Conservation (phyloP, 1,140 invertebrate genomes). For the Asobara japonica region DNA sequence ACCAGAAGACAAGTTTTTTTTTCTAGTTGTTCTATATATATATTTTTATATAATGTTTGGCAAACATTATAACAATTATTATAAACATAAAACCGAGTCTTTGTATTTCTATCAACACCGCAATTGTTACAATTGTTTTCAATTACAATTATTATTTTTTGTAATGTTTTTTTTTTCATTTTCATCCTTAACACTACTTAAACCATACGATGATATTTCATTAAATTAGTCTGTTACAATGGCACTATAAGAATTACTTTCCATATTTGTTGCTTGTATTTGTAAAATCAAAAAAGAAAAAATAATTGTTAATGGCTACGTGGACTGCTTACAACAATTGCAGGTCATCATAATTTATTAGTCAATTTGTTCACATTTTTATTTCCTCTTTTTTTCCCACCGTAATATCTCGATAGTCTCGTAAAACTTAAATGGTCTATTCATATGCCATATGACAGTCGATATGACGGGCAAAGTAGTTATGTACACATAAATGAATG, state of each 20-base stretch:
- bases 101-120: slow-evolving; percentile 44
- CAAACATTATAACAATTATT: slow-evolving; percentile 46
- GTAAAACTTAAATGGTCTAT: background rate
- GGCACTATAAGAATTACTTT: slow-evolving; percentile 63
- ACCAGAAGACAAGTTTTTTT: too few relatives aligned
- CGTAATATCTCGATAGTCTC: background rate
- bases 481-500: background rate
- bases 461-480: background rate
- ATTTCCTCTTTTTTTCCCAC: background rate
- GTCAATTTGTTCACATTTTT: slow-evolving; percentile 29
- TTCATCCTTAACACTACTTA: slow-evolving; percentile 42
- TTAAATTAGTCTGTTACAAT: slow-evolving; percentile 62
- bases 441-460: background rate
- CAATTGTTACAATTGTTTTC: slow-evolving; percentile 37
- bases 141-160: background rate
- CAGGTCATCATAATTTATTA: slow-evolving; percentile 8
- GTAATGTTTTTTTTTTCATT: slow-evolving; percentile 4
- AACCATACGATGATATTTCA: slow-evolving; percentile 45
- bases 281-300: background rate
- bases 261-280: slow-evolving; percentile 44
- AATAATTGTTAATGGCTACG: background rate
- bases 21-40: slow-evolving; percentile 23
- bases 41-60: slow-evolving; percentile 43
- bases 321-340: background rate
- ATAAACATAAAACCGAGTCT: slow-evolving; percentile 48